phyloP scores from a whole-genome alignment of 1,140 invertebrate species.

The Psix sp. region DNA sequence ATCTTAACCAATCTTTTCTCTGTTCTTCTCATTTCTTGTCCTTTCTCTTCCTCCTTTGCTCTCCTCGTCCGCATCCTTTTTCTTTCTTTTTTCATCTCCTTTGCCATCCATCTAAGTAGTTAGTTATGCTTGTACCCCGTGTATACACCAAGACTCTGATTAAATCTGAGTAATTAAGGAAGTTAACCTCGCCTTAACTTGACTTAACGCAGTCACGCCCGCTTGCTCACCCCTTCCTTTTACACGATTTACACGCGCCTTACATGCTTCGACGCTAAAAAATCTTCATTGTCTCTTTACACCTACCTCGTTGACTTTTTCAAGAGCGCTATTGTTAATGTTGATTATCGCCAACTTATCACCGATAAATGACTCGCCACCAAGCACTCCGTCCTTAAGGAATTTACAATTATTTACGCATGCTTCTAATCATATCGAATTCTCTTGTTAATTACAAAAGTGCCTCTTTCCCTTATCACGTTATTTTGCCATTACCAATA shows the following conservation, averaged over 20 bases:
- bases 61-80: conserved; percentile 37
- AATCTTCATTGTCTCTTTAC: conserved; percentile 60
- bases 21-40: conserved; percentile 25
- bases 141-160: conserved; percentile 68
- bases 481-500: too few species aligned
- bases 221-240: conserved; percentile 75
- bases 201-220: conserved; percentile 77
- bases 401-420: conserved; percentile 20
- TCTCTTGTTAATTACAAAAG: background rate
- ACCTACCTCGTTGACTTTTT: conserved; percentile 60
- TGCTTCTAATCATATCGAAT: conserved; percentile 7
- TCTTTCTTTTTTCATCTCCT: conserved; percentile 55
- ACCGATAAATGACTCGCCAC: conserved; percentile 33
- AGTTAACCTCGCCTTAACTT: conserved; percentile 77
- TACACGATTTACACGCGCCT: conserved; percentile 73
- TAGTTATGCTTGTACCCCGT: conserved; percentile 67
- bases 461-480: too few species aligned
- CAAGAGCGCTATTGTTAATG: conserved; percentile 55
- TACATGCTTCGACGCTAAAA: conserved; percentile 63
- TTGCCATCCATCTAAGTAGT: conserved; percentile 63
- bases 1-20: conserved; percentile 44
- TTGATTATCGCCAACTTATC: conserved; percentile 54
- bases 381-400: conserved; percentile 12
- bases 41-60: conserved; percentile 28
- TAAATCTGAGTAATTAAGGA: conserved; percentile 77